Base-by-base conservation (phyloP, 1,140 invertebrate species). In the Cydia amplana region DNA sequence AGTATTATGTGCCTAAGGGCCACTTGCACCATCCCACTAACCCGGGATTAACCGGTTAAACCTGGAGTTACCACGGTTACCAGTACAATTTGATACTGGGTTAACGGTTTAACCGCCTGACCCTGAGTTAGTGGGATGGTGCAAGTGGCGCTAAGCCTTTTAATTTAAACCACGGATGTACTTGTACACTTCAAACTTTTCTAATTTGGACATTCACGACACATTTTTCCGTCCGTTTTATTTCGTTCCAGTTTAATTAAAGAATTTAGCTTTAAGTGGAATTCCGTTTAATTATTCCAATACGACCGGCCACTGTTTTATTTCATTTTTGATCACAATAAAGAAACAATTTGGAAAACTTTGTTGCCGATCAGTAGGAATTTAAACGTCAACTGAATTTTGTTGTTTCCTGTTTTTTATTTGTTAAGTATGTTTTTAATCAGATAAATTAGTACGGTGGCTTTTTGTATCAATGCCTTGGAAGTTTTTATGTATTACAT, bases 201-300 rank as follows among this genome's bases (percentile, higher is more conserved):
- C 46, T 49, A 49, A 49, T 49, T 49, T 16, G 46, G 14, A 49
- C 46, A 16, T 49, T 49, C 46, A 4, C 12, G 14, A 16, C 55
- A 63, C 55, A 23, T 63, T 64, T 25, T 23, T 28, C 32, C 10
- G 10, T 28, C 63, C 10, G 12, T 64, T 64, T 64, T 23, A 64
- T 64, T 64, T 23, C 55, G 14, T 23, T 23, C 63, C 63, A 2
- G 63, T 64, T 64, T 64, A 23, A 64, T 64, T 64, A 25, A 64
- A 64, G 20, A 25, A 25, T 64, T 28, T 28, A 6, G 18, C 23
- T 32, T 28, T 16, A 49, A 64, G 63, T 14, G 25, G 20, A 28
- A 64, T 64, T 28, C 63, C 63, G 9, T 63, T 64, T 64, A 64
- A 64, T 64, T 64, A 64, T 64, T 64, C 23, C 20, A 32, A 64